Evolutionary conservation across 2,888 invertebrate genomes (phyloP), one percentile per base, ranked within the genome.

Genomic region (Axea sp.): DNA sequence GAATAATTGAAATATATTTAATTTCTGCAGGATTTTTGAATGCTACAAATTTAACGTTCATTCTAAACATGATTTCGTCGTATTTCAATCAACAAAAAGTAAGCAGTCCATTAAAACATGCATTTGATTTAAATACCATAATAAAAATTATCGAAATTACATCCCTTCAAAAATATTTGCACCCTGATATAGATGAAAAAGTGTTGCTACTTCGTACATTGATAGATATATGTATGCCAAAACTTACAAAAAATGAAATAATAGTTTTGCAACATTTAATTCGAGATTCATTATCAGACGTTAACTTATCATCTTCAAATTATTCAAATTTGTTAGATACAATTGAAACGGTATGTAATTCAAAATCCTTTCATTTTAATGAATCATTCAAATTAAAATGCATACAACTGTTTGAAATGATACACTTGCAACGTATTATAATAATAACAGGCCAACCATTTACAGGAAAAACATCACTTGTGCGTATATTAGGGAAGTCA

Each of bases 331-430:
- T 91, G 77, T 78, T 89, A 19, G 83, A 86, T 7, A 87, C 87
- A 26, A 83, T 90, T 45, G 77, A 86, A 59, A 60, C 82, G 77
- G 82, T 89, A 0, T 89, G 90, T 69, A 68, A 77, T 12, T 82
- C 84, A 31, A 86, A 85, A 68, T 88, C 88, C 64, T 82, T 91
- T 1, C 88, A 89, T 71, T 82, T 88, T 15, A 88, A 88, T 7
- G 87, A 89, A 11, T 82, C 84, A 60, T 90, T 92, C 72, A 84
- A 87, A 60, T 60, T 89, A 47, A 92, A 92, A 85, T 86, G 91
- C n/a, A 87, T 91, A 24, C 91, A 92, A 84, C 88, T 90, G 2
- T 90, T 90, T 68, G 91, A 91, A 82, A 90, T 90, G 88, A 89
- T 91, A 88, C 87, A 89, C 37, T 89, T 90, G 15, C 84, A 89